Conservation (phyloP, 2,797 vertebrate genomes). For the Alectoris magna region DNA sequence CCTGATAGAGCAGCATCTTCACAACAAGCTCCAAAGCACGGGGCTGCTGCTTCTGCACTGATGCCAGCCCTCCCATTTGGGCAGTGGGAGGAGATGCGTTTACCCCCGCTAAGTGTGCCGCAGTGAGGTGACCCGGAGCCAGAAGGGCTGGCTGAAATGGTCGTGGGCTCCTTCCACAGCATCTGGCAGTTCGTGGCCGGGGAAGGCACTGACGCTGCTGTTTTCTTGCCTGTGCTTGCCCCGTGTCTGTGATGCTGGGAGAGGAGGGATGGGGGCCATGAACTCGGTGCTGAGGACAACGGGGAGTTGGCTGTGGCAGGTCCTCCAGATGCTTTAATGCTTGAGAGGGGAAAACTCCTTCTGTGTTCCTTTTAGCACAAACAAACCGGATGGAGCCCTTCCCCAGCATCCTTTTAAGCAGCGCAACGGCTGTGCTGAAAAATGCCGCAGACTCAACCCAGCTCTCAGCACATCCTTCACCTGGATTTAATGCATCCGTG, state of each 20-base stretch:
- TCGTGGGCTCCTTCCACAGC: conserved; percentile 46
- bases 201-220: conserved; percentile 46
- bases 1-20: not conserved
- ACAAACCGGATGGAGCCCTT: not conserved
- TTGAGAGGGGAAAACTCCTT: not conserved
- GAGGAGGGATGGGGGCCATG: not conserved
- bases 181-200: not conserved
- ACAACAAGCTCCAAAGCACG: not conserved
- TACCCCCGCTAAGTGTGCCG: not conserved
- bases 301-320: not conserved
- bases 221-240: conserved; percentile 50
- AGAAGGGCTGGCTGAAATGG: conserved; percentile 47
- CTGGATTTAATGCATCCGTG: not conserved
- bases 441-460: accelerated
- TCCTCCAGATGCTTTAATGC: not conserved
- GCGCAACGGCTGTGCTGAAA: not conserved
- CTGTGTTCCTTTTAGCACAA: not conserved
- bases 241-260: not conserved
- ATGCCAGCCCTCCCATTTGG: not conserved
- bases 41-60: accelerated
- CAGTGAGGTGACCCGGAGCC: not conserved
- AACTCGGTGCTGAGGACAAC: not conserved
- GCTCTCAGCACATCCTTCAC: not conserved
- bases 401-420: not conserved
- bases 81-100: not conserved